phyloP scores from a whole-genome alignment of 1,140 invertebrate genomes.

The Stegodyphus mimosarum region DNA sequence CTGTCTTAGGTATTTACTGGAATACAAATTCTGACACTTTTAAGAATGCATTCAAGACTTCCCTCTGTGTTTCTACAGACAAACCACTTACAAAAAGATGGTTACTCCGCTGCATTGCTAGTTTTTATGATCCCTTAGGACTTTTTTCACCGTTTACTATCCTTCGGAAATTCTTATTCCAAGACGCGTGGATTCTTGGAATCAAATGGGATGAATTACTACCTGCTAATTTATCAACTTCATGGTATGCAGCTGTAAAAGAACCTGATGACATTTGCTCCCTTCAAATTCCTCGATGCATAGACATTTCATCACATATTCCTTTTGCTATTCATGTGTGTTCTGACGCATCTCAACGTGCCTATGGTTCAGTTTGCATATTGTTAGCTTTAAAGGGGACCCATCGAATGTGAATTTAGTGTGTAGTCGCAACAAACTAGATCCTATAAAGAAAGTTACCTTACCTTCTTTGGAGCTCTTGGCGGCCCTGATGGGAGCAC shows the following conservation, averaged over 20 bases:
- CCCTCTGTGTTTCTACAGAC: neutral
- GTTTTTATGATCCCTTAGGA: constrained; percentile 6
- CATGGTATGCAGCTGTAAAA: too few species aligned
- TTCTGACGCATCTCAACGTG: constrained; percentile 1
- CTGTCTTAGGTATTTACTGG: neutral
- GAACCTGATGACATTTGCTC: too few species aligned
- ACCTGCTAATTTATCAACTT: neutral
- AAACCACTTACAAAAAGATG: constrained; percentile 10
- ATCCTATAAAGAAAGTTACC: constrained; percentile 6
- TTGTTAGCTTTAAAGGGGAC: neutral
- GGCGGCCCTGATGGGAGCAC: neutral
- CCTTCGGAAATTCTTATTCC: constrained; percentile 5
- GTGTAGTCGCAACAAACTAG: neutral
- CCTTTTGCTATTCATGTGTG: neutral
- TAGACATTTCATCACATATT: neutral
- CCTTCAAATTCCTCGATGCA: too few species aligned
- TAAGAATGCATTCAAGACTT: neutral
- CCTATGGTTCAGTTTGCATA: neutral
- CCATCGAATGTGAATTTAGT: neutral
- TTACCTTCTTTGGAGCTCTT: neutral
- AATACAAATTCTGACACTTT: neutral
- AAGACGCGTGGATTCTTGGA: constrained; percentile 17
- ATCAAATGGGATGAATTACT: constrained; percentile 13
- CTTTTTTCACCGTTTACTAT: constrained; percentile 9
- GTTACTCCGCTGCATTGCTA: too few species aligned